These are phyloP conservation scores for Tursiops truncatus DNA, from an alignment of 2,113 vertebrate genomes.

Conservation along the genomic window DNA sequence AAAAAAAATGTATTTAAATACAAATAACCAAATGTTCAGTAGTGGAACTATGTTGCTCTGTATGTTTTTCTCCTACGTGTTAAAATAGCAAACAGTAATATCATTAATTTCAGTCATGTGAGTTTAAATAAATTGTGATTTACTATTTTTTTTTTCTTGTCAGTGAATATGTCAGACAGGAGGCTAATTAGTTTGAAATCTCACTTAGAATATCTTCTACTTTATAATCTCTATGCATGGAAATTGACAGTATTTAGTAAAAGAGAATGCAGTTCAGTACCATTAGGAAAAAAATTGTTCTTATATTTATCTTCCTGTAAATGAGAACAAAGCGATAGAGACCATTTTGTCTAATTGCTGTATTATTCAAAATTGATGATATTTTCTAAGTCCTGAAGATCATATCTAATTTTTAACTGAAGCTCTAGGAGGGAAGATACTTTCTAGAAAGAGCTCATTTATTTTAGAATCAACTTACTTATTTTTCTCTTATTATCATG, in stretches of 20 bases:
- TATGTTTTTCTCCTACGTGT: neutral
- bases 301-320: slow-evolving; percentile 67
- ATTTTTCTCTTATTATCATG: slow-evolving; percentile 33
- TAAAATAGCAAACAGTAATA: slow-evolving; percentile 13
- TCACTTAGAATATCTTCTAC: slow-evolving; percentile 59
- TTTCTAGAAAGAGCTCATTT: slow-evolving; percentile 77
- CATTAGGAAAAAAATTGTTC: slow-evolving; percentile 52
- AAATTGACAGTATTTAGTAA: slow-evolving; percentile 47
- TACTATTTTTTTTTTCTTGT: slow-evolving; percentile 62
- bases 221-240: slow-evolving; percentile 28
- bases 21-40: neutral
- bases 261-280: slow-evolving; percentile 50
- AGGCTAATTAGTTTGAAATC: slow-evolving; percentile 74
- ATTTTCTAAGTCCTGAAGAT: slow-evolving; percentile 56
- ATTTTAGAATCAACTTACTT: slow-evolving; percentile 53
- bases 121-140: slow-evolving; percentile 49
- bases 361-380: slow-evolving; percentile 64
- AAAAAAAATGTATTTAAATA: neutral
- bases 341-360: slow-evolving; percentile 60
- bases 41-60: neutral
- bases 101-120: slow-evolving; percentile 37
- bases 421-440: slow-evolving; percentile 43
- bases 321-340: neutral
- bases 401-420: slow-evolving; percentile 42
- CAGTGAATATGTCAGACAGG: neutral